phyloP scores from a whole-genome alignment of 2,797 vertebrate species.

The Aselliscus stoliczkanus region DNA sequence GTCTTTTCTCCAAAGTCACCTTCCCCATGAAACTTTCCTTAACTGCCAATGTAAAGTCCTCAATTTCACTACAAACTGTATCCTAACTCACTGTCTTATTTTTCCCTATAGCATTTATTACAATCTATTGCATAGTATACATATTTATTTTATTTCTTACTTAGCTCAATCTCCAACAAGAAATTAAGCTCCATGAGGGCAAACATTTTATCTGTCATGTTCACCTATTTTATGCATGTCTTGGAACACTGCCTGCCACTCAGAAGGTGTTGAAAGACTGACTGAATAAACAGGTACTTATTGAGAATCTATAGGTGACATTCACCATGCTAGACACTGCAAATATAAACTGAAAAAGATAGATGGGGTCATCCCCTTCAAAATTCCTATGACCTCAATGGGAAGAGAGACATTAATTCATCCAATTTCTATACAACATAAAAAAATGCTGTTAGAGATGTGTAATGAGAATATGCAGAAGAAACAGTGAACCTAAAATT shows the following conservation, averaged over 20 bases:
- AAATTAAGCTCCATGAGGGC: neutral
- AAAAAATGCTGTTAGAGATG: neutral
- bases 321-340: neutral
- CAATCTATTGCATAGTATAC: neutral
- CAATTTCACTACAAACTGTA: neutral
- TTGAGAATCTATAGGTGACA: neutral
- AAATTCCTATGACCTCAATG: neutral
- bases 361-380: neutral
- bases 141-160: neutral
- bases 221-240: neutral
- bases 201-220: neutral
- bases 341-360: neutral
- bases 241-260: neutral
- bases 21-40: neutral
- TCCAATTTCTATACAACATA: neutral
- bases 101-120: neutral
- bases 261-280: neutral
- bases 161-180: neutral
- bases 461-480: neutral
- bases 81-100: neutral
- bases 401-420: neutral
- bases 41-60: neutral
- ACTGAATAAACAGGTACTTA: neutral
- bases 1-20: neutral
- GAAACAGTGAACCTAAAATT: neutral